Percentiles rank a stretch among this genome's conserved stretches.
These are phyloP conservation scores for Pachliopta kotzebuea DNA, from an alignment of 2,888 invertebrate species.

Conservation along the genomic window DNA sequence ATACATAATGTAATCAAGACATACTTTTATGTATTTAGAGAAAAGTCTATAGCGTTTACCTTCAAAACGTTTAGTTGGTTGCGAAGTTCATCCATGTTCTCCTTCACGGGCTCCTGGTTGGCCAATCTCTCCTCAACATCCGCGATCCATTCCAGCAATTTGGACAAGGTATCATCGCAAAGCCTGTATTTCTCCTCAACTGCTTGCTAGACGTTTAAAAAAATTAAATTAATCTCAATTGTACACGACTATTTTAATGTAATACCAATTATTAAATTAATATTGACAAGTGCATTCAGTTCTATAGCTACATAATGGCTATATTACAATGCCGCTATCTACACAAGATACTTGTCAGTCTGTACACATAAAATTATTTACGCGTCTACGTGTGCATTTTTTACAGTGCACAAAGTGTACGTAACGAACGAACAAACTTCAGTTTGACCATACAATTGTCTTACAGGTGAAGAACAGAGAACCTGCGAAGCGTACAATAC, in stretches of 20 bases:
- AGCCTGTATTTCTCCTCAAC: conserved; percentile 96
- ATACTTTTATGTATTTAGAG: too few relatives aligned
- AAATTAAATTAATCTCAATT: conserved; percentile 34
- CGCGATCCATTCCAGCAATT: conserved; percentile 92
- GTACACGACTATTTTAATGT: conserved; percentile 30
- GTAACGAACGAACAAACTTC: conserved; percentile 5
- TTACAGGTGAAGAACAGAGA: conserved; percentile 12
- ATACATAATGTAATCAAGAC: too few relatives aligned
- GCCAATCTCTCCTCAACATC: conserved; percentile 92
- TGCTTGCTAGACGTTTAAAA: conserved; percentile 87
- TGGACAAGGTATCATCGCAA: conserved; percentile 92
- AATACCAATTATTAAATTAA: conserved; percentile 6
- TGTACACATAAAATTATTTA: conserved; percentile 27
- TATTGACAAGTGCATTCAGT: conserved; percentile 33
- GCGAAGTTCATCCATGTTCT: conserved; percentile 91
- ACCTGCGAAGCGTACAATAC: conserved; percentile 24
- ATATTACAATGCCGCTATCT: conserved; percentile 48
- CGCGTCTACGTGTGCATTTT: conserved; percentile 25
- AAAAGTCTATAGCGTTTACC: conserved; percentile 65
- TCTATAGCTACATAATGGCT: conserved; percentile 39
- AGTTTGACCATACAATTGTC: not conserved
- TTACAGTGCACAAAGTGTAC: conserved; percentile 16
- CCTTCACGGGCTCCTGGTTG: conserved; percentile 91
- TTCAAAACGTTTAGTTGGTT: conserved; percentile 94
- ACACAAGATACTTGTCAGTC: conserved; percentile 35